A percentile compares a stretch with the other conserved stretches of the same genome.
Conservation (phyloP, 2,888 invertebrate genomes). For the Cryptus viduatorius region DNA sequence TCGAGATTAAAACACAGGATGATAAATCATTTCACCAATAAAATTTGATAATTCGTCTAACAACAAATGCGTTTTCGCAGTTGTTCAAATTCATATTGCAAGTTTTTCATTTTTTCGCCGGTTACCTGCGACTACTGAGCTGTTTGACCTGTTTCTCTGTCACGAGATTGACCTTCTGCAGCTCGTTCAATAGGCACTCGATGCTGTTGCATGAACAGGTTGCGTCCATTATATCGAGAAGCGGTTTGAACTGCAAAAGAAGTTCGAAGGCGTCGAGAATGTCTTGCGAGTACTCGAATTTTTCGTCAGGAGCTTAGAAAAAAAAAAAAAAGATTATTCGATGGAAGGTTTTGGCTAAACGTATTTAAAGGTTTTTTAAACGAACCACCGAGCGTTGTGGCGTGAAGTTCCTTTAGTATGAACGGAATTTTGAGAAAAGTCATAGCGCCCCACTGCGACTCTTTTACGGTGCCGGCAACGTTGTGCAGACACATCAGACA, state of each 20-base stretch:
- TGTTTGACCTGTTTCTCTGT: conserved; percentile 92
- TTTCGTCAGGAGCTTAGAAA: conserved; percentile 84
- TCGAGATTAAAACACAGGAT: too few relatives aligned
- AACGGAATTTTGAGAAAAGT: conserved; percentile 96
- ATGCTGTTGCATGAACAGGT: conserved; percentile 95
- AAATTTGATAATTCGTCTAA: too few relatives aligned
- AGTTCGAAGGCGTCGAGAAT: conserved; percentile 94
- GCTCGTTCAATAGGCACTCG: conserved; percentile 92
- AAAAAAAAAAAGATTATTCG: conserved; percentile 51
- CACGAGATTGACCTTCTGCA: conserved; percentile 92
- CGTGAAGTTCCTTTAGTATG: conserved; percentile 90
- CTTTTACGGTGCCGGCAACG: conserved; percentile 92
- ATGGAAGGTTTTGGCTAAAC: background rate
- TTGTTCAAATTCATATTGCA: background rate
- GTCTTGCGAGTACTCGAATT: conserved; percentile 90
- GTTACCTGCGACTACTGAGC: conserved; percentile 88
- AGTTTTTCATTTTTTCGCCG: background rate
- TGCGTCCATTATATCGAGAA: conserved; percentile 95
- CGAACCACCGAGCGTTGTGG: conserved; percentile 86
- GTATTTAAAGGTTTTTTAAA: conserved; percentile 23
- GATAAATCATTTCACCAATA: too few relatives aligned
- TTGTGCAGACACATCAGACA: conserved; percentile 96
- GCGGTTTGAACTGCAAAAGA: conserved; percentile 93
- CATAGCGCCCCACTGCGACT: conserved; percentile 97
- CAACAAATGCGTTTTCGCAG: too few relatives aligned